These are phyloP conservation scores for Gymnogyps californianus DNA, from an alignment of 2,113 vertebrate genomes.

Conservation along the genomic window DNA sequence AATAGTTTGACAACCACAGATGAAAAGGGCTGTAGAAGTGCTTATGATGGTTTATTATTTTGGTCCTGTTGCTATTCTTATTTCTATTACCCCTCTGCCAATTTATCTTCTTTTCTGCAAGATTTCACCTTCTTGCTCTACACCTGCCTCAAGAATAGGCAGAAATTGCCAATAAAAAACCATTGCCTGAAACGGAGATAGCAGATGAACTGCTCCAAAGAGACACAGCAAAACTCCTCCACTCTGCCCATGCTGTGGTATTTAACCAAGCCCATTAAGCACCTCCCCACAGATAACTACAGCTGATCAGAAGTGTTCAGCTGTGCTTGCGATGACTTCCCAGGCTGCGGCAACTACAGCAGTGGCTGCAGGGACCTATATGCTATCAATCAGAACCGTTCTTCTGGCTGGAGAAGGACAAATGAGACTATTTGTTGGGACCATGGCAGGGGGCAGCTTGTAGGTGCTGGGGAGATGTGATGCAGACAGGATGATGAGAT, in stretches of 20 bases:
- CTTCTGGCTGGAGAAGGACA: not conserved
- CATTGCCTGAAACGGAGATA: not conserved
- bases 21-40: not conserved
- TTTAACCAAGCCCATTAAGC: not conserved
- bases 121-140: not conserved
- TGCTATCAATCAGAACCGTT: not conserved
- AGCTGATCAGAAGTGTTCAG: not conserved
- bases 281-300: not conserved
- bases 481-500: not conserved
- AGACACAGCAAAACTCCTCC: not conserved
- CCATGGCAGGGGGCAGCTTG: not conserved
- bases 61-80: not conserved
- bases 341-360: not conserved
- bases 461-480: not conserved
- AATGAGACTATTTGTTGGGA: not conserved
- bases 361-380: not conserved
- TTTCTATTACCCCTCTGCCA: not conserved
- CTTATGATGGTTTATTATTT: not conserved
- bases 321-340: not conserved
- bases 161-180: not conserved
- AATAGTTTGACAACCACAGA: not conserved
- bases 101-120: not conserved
- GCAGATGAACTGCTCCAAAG: not conserved
- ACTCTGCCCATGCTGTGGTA: not conserved
- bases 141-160: not conserved